Percentiles rank a stretch among this genome's conserved stretches.
These are phyloP conservation scores for Catostomus latipinnis DNA, from an alignment of 2,797 vertebrate species.

Conservation along the genomic window DNA sequence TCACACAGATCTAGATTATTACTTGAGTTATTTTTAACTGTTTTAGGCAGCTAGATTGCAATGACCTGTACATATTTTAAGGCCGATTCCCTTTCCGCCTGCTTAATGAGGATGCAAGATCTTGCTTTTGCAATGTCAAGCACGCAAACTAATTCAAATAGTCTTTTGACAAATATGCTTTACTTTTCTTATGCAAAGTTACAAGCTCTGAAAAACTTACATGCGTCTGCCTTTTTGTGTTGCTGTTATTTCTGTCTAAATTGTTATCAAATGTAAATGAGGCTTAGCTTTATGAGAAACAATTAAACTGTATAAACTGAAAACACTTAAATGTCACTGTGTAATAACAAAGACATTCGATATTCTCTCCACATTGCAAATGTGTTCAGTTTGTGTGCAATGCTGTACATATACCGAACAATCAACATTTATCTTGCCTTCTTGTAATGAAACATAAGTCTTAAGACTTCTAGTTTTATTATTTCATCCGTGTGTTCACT, in stretches of 20 bases:
- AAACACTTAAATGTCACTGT: background rate
- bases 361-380: slow-evolving; percentile 9
- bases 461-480: slow-evolving; percentile 37
- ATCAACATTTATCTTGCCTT: slow-evolving; percentile 34
- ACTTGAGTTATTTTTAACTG: slow-evolving; percentile 47
- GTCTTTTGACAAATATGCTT: slow-evolving; percentile 56
- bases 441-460: slow-evolving; percentile 38
- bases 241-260: slow-evolving; percentile 29
- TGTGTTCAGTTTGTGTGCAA: slow-evolving; percentile 27
- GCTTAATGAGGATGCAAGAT: background rate
- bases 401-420: slow-evolving; percentile 29
- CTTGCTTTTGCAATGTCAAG: no score
- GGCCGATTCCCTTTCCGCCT: slow-evolving; percentile 34
- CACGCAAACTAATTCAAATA: slow-evolving; percentile 43
- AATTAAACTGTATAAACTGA: slow-evolving; percentile 3
- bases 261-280: background rate
- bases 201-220: slow-evolving; percentile 9
- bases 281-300: slow-evolving; percentile 10
- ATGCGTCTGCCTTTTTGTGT: slow-evolving; percentile 4
- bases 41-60: slow-evolving; percentile 57
- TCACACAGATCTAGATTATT: slow-evolving; percentile 52
- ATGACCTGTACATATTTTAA: slow-evolving; percentile 50
- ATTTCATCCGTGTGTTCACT: slow-evolving; percentile 31
- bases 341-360: background rate
- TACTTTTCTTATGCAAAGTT: slow-evolving; percentile 56